Conservation (phyloP, 2,113 vertebrate genomes). For the Scartelaos histophorus region DNA sequence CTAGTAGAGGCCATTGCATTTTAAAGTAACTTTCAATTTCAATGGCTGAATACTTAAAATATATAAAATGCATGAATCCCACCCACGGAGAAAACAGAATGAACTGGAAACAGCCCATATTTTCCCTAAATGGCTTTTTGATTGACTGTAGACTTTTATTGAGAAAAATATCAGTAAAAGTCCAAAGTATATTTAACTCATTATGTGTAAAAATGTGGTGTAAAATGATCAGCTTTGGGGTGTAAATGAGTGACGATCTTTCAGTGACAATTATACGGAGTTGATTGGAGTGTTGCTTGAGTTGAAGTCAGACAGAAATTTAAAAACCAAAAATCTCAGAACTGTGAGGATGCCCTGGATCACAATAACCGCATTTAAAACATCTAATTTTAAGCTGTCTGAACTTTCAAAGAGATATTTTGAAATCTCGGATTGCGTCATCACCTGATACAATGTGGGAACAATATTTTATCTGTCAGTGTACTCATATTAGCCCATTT, state of each 20-base stretch:
- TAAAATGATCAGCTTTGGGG: constrained; percentile 25
- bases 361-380: not conserved
- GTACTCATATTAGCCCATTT: not conserved
- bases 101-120: not conserved
- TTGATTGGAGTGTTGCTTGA: constrained; percentile 40
- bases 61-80: not conserved
- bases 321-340: constrained; percentile 5
- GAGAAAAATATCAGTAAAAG: constrained; percentile 1
- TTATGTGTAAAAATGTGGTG: constrained; percentile 9
- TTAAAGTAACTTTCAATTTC: not conserved
- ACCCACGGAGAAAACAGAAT: not conserved
- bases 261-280: constrained; percentile 44
- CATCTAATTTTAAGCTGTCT: constrained; percentile 1
- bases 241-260: constrained; percentile 42
- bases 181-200: not conserved
- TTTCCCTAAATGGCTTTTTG: not conserved
- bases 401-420: not conserved
- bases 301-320: constrained; percentile 10
- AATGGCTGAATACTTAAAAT: not conserved
- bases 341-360: not conserved
- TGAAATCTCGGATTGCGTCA: constrained; percentile 27
- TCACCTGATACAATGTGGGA: constrained; percentile 17
- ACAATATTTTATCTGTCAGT: not conserved
- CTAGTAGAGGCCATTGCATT: too few species aligned
- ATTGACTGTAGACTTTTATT: not conserved